Evolutionary conservation across 2,888 invertebrate species (phyloP).

Genomic region (Phasia obesa): DNA sequence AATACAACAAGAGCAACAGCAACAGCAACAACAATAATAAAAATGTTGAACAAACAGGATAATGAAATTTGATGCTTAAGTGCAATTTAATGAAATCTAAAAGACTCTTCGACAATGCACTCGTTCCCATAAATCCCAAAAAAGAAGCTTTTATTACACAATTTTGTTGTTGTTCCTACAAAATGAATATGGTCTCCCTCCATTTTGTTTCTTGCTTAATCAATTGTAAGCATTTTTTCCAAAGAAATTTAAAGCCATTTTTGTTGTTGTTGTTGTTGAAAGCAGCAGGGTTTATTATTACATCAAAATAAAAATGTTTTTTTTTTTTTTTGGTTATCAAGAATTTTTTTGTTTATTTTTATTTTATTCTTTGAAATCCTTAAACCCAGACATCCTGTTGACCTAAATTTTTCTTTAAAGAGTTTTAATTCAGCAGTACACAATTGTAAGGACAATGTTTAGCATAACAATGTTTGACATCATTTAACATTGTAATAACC

Average conservation of each 20-base stretch:
- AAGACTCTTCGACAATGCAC: constrained; percentile 32
- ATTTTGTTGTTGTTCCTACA: not conserved
- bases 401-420: constrained; percentile 44
- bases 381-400: constrained; percentile 63
- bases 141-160: constrained; percentile 26
- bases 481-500: too few relatives aligned
- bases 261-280: not conserved
- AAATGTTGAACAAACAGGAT: constrained; percentile 39
- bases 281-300: constrained; percentile 19
- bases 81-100: constrained; percentile 64
- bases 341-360: too few relatives aligned
- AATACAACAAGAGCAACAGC: not conserved
- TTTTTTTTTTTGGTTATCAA: not conserved
- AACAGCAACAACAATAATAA: not conserved
- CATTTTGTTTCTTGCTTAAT: constrained; percentile 9
- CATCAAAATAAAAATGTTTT: constrained; percentile 1
- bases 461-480: too few relatives aligned
- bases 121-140: constrained; percentile 1
- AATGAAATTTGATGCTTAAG: constrained; percentile 71
- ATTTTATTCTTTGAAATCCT: too few relatives aligned
- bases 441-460: too few relatives aligned
- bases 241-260: constrained; percentile 4
- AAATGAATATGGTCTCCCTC: not conserved
- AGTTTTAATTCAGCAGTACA: too few relatives aligned
- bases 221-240: constrained; percentile 29